These are phyloP conservation scores for Eretmochelys imbricata DNA, from an alignment of 2,113 vertebrate genomes.

Conservation along the genomic window DNA sequence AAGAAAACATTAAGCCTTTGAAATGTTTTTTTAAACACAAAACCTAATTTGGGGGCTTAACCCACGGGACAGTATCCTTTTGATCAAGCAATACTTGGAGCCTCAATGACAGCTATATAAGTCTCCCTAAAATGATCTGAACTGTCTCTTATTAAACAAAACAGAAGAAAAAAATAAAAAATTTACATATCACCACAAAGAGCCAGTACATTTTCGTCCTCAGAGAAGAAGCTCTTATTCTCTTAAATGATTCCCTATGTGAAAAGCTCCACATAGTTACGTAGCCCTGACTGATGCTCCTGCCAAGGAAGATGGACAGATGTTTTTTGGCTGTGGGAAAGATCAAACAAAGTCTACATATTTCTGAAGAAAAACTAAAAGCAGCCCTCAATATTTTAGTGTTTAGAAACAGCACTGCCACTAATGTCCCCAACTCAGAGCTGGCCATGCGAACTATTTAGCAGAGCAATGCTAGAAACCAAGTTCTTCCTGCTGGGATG, in stretches of 20 bases:
- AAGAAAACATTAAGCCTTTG: background rate
- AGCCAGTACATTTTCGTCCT: background rate
- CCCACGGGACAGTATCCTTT: slow-evolving; percentile 30
- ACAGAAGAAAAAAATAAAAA: slow-evolving; percentile 39
- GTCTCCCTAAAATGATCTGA: slow-evolving; percentile 25
- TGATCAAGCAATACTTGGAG: background rate
- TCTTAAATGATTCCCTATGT: background rate
- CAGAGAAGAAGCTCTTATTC: background rate
- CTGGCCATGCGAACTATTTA: background rate
- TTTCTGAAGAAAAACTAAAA: background rate
- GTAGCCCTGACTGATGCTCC: background rate
- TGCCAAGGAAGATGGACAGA: background rate
- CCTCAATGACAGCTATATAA: background rate
- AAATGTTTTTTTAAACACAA: background rate
- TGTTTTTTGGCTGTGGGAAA: background rate
- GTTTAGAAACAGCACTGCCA: accelerated
- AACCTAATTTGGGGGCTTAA: slow-evolving; percentile 52
- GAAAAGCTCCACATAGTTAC: background rate
- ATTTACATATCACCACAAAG: background rate
- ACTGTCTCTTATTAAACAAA: slow-evolving; percentile 23
- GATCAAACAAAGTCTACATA: background rate
- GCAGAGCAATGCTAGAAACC: accelerated
- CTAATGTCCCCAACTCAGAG: background rate
- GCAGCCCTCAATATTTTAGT: background rate
- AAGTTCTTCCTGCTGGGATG: background rate